These are phyloP conservation scores for Rhodeus uyekii DNA, from an alignment of 2,797 vertebrate genomes.

Conservation along the genomic window DNA sequence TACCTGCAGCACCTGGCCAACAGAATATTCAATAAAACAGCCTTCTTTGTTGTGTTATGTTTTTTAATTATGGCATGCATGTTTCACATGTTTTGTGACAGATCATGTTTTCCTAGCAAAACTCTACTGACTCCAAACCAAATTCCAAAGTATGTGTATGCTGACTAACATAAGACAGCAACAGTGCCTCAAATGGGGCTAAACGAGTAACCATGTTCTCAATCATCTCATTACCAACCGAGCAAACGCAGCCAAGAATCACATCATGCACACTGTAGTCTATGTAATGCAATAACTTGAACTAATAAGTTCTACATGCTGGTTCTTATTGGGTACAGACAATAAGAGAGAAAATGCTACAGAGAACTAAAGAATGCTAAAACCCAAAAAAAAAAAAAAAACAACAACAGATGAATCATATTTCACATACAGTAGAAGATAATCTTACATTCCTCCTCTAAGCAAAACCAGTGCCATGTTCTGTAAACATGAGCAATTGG, in stretches of 20 bases:
- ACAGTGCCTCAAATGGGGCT: constrained; percentile 19
- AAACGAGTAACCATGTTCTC: constrained; percentile 41
- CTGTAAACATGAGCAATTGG: constrained; percentile 13
- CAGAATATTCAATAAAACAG: neutral
- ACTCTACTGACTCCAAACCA: constrained; percentile 25
- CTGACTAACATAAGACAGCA: constrained; percentile 40
- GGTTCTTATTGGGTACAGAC: constrained; percentile 15
- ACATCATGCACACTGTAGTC: constrained; percentile 55
- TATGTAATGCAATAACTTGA: constrained; percentile 70
- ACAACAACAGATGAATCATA: neutral
- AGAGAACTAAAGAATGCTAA: neutral
- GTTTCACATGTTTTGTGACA: constrained; percentile 10
- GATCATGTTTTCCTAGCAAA: constrained; percentile 40
- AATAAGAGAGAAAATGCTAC: neutral
- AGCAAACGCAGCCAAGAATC: constrained; percentile 62
- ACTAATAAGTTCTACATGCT: constrained; percentile 69
- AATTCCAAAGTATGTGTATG: constrained; percentile 18
- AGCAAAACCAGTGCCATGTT: neutral
- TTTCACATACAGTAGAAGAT: neutral
- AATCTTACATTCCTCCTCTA: neutral
- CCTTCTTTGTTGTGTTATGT: neutral
- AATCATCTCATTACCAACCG: constrained; percentile 39
- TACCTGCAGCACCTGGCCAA: neutral
- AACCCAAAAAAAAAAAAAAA: neutral
- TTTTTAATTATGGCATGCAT: constrained; percentile 31